Conservation (phyloP, 2,888 invertebrate genomes). For the Drosophila picticornis region DNA sequence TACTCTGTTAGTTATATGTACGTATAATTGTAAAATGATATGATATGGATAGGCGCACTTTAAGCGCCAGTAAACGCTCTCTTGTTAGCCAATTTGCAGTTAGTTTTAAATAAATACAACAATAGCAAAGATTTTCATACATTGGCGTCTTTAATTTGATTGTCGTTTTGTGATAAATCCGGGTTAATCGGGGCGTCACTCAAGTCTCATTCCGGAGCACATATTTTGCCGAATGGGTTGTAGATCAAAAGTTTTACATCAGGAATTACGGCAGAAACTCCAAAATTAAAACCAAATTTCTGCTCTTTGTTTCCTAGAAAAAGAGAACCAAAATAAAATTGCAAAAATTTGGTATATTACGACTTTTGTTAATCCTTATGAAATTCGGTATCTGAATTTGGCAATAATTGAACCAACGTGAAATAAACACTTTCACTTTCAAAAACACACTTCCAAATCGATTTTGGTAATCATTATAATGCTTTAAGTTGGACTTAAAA, state of each 20-base stretch:
- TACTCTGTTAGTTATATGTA: slow-evolving; percentile 32
- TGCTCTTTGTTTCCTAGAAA: not conserved
- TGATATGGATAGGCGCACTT: slow-evolving; percentile 5
- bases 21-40: not conserved
- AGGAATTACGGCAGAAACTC: not conserved
- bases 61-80: slow-evolving; percentile 25
- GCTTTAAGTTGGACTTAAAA: not conserved
- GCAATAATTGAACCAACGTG: not conserved
- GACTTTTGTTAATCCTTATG: not conserved
- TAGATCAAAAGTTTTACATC: not conserved
- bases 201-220: not conserved
- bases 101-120: slow-evolving; percentile 61
- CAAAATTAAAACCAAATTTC: not conserved
- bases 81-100: slow-evolving; percentile 66
- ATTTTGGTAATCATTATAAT: not conserved
- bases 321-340: not conserved
- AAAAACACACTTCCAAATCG: not conserved
- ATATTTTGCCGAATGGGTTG: not conserved
- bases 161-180: not conserved
- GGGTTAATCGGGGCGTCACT: not conserved
- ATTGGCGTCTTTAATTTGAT: not conserved
- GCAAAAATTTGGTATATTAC: not conserved
- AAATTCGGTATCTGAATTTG: not conserved
- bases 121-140: slow-evolving; percentile 20
- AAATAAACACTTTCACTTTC: not conserved